phyloP scores from a whole-genome alignment of 2,113 vertebrate genomes.

The Apodemus sylvaticus region DNA sequence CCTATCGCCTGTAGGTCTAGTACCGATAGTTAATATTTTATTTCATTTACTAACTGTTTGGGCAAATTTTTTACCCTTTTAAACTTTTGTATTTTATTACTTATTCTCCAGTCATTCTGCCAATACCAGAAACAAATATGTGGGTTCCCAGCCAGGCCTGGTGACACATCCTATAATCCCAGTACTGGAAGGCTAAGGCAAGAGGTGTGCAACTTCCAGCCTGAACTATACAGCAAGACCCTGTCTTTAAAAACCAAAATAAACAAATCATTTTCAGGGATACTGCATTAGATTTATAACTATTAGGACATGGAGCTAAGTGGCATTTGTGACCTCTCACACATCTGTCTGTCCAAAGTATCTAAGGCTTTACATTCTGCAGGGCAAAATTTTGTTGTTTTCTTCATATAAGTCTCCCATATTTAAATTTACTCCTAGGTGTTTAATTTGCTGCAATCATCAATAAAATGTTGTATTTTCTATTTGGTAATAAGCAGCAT shows the following conservation, averaged over 20 bases:
- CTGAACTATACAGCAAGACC: background rate
- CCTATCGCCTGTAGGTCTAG: background rate
- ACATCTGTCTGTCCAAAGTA: background rate
- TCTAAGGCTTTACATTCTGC: background rate
- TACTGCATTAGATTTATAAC: conserved; percentile 25
- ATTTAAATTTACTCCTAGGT: background rate
- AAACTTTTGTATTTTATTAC: background rate
- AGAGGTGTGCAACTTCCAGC: background rate
- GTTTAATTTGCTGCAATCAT: background rate
- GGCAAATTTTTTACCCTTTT: background rate
- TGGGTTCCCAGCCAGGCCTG: background rate
- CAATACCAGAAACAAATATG: conserved; percentile 48
- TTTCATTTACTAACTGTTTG: background rate
- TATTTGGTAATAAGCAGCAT: conserved; percentile 6
- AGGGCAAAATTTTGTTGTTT: background rate
- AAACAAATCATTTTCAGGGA: background rate
- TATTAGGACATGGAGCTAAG: background rate
- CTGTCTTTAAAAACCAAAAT: background rate
- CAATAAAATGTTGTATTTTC: conserved; percentile 9
- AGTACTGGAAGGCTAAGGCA: background rate
- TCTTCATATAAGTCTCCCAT: background rate
- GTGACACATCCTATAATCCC: background rate
- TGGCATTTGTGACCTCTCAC: background rate
- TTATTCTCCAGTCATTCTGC: conserved; percentile 22
- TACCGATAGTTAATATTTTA: background rate